These are phyloP conservation scores for Muntiacus muntjak DNA, from an alignment of 2,113 vertebrate species.

Conservation along the genomic window DNA sequence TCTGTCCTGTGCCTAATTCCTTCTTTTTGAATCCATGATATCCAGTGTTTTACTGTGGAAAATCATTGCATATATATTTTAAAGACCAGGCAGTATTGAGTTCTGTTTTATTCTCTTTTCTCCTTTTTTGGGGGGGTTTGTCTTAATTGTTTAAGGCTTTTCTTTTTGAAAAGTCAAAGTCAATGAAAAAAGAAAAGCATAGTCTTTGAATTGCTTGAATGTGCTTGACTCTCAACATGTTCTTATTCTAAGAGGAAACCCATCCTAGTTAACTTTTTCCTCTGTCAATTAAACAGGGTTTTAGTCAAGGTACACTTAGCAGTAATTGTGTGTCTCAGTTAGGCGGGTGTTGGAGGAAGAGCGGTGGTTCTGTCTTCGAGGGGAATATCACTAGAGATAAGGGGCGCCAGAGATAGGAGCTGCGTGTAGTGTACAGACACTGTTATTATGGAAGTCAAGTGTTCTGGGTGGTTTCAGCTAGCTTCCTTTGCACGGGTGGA, in stretches of 20 bases:
- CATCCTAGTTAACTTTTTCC: neutral
- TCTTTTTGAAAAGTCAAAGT: neutral
- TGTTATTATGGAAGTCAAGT: neutral
- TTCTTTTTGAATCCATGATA: neutral
- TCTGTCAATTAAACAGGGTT: neutral
- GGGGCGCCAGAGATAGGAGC: neutral
- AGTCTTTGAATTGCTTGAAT: neutral
- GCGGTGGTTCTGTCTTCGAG: neutral
- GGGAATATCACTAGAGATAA: neutral
- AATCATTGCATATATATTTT: neutral
- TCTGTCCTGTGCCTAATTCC: neutral
- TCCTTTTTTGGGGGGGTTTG: neutral
- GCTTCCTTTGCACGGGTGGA: neutral
- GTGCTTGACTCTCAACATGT: neutral
- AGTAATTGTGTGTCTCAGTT: neutral
- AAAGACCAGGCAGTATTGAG: neutral
- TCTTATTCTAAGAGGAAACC: constrained; percentile 7
- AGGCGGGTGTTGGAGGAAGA: neutral
- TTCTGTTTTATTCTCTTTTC: neutral
- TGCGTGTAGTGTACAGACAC: neutral
- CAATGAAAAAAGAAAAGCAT: neutral
- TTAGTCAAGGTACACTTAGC: neutral
- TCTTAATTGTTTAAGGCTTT: neutral
- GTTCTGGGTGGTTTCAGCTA: neutral
- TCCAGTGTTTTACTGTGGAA: neutral